Percentiles rank a stretch among this genome's conserved stretches.
Conservation (phyloP, 2,113 vertebrate genomes). For the Myodes glareolus region DNA sequence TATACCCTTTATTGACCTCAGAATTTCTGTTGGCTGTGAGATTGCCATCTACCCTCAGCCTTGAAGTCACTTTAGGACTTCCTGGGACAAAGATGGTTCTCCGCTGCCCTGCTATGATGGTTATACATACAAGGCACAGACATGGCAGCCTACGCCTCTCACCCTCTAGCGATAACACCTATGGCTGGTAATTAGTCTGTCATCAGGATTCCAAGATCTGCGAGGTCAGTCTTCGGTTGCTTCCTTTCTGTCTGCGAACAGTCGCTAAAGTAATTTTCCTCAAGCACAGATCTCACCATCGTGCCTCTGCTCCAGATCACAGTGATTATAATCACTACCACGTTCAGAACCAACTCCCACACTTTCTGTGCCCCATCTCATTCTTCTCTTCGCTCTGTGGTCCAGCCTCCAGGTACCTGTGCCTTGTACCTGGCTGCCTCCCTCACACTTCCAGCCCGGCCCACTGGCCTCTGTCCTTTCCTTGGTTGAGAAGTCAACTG, state of each 20-base stretch:
- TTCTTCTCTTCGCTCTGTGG: background rate
- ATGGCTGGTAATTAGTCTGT: constrained; percentile 43
- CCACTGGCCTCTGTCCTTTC: background rate
- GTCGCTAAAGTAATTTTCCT: constrained; percentile 47
- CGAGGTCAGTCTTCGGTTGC: background rate
- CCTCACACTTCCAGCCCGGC: background rate
- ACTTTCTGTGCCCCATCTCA: background rate
- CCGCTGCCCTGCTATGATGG: background rate
- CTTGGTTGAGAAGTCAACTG: background rate
- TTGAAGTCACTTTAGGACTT: background rate
- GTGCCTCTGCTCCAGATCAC: background rate
- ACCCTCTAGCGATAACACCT: background rate
- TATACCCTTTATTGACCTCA: background rate
- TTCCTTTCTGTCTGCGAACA: background rate
- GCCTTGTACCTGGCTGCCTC: background rate
- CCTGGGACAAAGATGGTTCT: background rate
- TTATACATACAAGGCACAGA: background rate
- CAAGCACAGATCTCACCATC: background rate
- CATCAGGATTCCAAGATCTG: constrained; percentile 7
- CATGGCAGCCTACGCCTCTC: background rate
- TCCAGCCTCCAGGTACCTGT: background rate
- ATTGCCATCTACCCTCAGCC: background rate
- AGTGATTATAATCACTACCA: background rate
- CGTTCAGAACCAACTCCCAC: background rate
- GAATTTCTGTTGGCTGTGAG: background rate